Percentiles rank a stretch among this genome's conserved stretches.
These are phyloP conservation scores for Trichechus manatus DNA, from an alignment of 2,113 vertebrate species.

Conservation along the genomic window DNA sequence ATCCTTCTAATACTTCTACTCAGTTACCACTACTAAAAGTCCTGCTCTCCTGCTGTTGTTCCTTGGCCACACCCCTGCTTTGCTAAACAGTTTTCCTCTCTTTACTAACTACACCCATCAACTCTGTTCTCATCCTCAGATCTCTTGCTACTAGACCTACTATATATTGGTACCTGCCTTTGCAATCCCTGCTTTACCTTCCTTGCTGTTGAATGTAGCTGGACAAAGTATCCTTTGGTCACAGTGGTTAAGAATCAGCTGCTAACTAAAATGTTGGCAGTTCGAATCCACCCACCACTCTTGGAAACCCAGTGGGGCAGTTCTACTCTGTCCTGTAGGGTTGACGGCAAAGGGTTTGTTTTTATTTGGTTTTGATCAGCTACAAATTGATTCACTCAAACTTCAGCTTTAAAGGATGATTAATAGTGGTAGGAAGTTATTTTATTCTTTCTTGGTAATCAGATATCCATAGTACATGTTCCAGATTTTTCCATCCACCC, in stretches of 20 bases:
- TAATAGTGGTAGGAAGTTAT: not conserved
- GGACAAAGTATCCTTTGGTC: not conserved
- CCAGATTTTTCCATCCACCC: not conserved
- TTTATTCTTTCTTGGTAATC: not conserved
- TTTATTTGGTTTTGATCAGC: not conserved
- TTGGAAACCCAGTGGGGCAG: no score
- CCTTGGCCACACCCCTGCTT: not conserved
- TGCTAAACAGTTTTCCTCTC: not conserved
- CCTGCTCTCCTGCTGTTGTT: not conserved
- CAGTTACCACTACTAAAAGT: not conserved
- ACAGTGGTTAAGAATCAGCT: no score
- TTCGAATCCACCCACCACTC: no score
- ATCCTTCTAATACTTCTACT: not conserved
- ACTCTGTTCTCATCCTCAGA: not conserved
- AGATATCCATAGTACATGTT: not conserved
- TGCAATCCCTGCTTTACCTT: not conserved
- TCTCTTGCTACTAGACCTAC: not conserved
- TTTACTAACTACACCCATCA: not conserved
- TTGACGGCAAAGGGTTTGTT: no score
- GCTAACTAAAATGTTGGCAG: no score
- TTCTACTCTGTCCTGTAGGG: no score
- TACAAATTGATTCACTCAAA: not conserved
- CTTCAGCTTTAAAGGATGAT: not conserved
- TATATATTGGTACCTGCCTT: not conserved
- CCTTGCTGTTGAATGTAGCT: not conserved